Base-by-base conservation (phyloP, 2,888 invertebrate genomes). In the Ischnura elegans region DNA sequence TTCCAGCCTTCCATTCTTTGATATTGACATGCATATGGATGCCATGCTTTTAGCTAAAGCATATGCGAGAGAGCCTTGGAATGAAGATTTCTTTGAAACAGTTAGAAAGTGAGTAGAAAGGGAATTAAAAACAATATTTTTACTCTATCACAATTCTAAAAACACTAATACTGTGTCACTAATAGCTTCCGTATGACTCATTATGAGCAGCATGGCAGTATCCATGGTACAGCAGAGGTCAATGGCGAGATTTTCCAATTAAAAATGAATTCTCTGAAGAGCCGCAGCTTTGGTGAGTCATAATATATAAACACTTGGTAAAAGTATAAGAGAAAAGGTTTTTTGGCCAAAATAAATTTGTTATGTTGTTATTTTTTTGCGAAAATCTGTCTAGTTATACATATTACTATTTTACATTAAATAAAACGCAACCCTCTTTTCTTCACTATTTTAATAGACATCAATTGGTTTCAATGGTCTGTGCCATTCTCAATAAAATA, bases 131-230 rank as follows among this genome's bases (percentile, higher is more conserved):
- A 42, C 47, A 43, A n/a, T n/a, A n/a, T 3, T 61, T 0, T 25
- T 25, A 29, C 21, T 61, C 2, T n/a, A n/a, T 0, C 21, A 36
- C 42, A 42, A n/a, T 61, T 0, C 25, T 16, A 8, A 4, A 36
- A 10, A 25, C n/a, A 61, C 29, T 46, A 51, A 16, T 6, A 87
- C 51, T 51, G 25, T 29, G 94, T 94, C 93, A 85, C 94, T 95
- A 96, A 84, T 95, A 98, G 98, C 94, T 96, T 97, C 61, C 98
- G 98, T 95, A 97, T 98, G 96, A 97, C 97, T 0, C 98, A 98
- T 95, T 98, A 98, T 95, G 98, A 98, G 95, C 98, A 98, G 96
- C 97, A 97, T 96, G 98, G 98, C 3, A 96, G 96, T 86, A 95
- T 98, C 1, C 96, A 96, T 93, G 97, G 97, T 8, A 96, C 95